Evolutionary conservation across 2,797 vertebrate genomes (phyloP).

Genomic region (Alauda arvensis): DNA sequence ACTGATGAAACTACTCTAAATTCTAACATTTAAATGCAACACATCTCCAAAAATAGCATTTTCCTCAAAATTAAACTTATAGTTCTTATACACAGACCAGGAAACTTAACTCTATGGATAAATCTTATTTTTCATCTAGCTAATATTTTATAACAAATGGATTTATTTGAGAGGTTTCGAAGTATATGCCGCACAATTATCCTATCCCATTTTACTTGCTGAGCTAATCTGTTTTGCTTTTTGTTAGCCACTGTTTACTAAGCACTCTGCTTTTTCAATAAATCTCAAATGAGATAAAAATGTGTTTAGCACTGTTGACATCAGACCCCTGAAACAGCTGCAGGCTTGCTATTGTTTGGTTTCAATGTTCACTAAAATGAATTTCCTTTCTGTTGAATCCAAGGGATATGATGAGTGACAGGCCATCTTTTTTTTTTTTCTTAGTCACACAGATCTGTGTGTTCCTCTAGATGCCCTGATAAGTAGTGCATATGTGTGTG

Average conservation of each 20-base stretch:
- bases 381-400: conserved; percentile 69
- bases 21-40: background rate
- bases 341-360: conserved; percentile 57
- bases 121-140: background rate
- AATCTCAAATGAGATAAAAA: conserved; percentile 53
- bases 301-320: conserved; percentile 43
- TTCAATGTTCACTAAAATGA: conserved; percentile 57
- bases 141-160: background rate
- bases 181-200: background rate
- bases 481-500: conserved; percentile 38
- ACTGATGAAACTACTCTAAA: background rate
- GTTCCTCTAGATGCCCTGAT: conserved; percentile 61
- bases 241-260: conserved; percentile 24
- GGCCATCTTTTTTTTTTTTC: conserved; percentile 15
- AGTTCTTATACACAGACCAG: background rate
- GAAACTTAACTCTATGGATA: background rate
- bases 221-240: conserved; percentile 10
- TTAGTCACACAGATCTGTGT: conserved; percentile 48
- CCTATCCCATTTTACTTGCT: background rate
- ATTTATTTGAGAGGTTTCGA: background rate
- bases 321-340: conserved; percentile 65
- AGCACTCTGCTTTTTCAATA: conserved; percentile 34
- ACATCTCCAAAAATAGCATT: background rate
- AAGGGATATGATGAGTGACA: conserved; percentile 60
- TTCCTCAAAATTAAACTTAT: background rate